Base-by-base conservation (phyloP, 2,113 vertebrate species). In the Chaetura pelagica region DNA sequence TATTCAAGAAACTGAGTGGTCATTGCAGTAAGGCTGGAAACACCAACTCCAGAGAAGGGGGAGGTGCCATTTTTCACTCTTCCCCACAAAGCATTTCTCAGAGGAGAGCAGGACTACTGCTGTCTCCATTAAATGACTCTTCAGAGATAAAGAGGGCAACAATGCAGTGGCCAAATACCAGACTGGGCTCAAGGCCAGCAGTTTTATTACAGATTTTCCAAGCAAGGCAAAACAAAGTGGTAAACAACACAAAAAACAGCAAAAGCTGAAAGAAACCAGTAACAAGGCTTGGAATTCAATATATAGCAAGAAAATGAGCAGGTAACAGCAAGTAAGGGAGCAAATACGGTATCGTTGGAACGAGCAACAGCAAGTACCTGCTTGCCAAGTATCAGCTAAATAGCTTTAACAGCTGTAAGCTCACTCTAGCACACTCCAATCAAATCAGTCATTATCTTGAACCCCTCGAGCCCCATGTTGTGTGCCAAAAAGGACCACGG, bases 41-140 rank as follows among this genome's bases (percentile, higher is more conserved):
- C n/a, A 54, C 38, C 30, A 29, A 38, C 5, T 27, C 10, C 0
- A 0, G 11, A 55, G n/a, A 29, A 49, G 63, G 19, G 6, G 54
- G 4, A 76, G 15, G 14, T 83, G 52, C 30, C 0, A 0, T 71
- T 35, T 48, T 82, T 64, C 24, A 35, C 6, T 66, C 40, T 64
- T 64, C 32, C 40, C 24, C n/a, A 58, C 34, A 46, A 63, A 75
- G 62, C 4, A 0, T 19, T 46, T 93, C 55, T 44, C n/a, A 69
- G 57, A 82, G 32, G 22, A 68, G 44, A 81, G 24, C 8, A 51
- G n/a, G 32, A 69, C 19, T 61, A 55, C 66, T 82, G 61, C 46
- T 40, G 27, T 46, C 35, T 89, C 49, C 34, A 18, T 22, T 20
- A 58, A 22, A 42, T 14, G 17, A 12, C 17, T 89, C 42, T 85